phyloP scores from a whole-genome alignment of 2,888 invertebrate genomes.

The Macaria liturata region DNA sequence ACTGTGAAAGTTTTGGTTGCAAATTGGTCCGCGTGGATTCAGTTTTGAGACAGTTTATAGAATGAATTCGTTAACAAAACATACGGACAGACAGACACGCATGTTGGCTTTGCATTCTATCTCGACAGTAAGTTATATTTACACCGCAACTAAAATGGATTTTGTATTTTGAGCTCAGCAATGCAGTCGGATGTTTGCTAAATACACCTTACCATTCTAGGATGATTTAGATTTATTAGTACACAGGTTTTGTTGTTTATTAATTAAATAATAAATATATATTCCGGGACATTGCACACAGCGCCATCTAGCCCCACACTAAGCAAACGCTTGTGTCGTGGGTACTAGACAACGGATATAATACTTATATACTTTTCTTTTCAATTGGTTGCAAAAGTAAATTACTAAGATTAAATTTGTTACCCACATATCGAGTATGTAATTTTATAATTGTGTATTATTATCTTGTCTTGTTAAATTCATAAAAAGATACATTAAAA shows the following conservation, averaged over 20 bases:
- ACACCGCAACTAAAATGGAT: constrained; percentile 42
- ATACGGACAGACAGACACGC: constrained; percentile 44
- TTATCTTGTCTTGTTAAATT: too few relatives aligned
- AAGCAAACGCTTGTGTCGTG: too few relatives aligned
- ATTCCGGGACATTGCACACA: not conserved
- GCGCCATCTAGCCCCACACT: too few relatives aligned
- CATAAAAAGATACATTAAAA: not conserved
- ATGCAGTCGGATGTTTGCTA: not conserved
- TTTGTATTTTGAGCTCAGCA: constrained; percentile 22
- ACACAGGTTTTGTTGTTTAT: not conserved
- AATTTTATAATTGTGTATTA: too few relatives aligned
- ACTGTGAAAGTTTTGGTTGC: not conserved
- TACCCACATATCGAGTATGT: too few relatives aligned
- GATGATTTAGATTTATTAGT: not conserved
- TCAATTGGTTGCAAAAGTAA: too few relatives aligned
- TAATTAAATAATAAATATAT: not conserved
- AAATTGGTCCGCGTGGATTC: not conserved
- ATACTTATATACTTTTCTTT: too few relatives aligned
- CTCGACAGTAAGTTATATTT: constrained; percentile 52
- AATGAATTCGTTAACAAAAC: constrained; percentile 59
- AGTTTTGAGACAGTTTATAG: constrained; percentile 17
- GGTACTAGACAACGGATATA: too few relatives aligned
- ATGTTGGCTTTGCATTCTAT: constrained; percentile 29
- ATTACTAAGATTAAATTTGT: too few relatives aligned
- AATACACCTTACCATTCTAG: not conserved